A percentile compares a stretch with the other conserved stretches of the same genome.
Conservation (phyloP, 2,888 invertebrate genomes). For the Dryocosmus kuriphilus region DNA sequence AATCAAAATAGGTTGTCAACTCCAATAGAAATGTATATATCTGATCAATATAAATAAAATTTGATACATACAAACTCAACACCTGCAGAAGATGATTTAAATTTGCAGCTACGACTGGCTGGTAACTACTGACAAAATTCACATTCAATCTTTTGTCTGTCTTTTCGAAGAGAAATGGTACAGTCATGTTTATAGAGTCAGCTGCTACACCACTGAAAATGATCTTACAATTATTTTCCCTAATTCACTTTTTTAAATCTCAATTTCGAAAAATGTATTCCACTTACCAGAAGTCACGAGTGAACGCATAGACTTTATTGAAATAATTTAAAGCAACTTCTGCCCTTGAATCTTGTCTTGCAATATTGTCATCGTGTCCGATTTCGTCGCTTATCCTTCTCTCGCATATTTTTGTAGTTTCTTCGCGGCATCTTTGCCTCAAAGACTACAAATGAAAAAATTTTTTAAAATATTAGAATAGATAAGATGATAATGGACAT, state of each 20-base stretch:
- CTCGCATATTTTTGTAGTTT: conserved; percentile 53
- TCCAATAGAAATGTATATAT: conserved; percentile 33
- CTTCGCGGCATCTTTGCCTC: conserved; percentile 57
- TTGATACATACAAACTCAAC: conserved; percentile 63
- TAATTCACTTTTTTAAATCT: not conserved
- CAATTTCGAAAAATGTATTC: not conserved
- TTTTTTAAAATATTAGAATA: conserved; percentile 29
- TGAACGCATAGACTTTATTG: conserved; percentile 66
- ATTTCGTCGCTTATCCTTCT: conserved; percentile 59
- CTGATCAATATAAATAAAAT: conserved; percentile 30
- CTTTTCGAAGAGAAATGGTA: conserved; percentile 61
- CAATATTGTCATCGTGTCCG: conserved; percentile 52
- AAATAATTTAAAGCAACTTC: conserved; percentile 66
- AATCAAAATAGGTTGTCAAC: conserved; percentile 45
- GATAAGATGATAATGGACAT: not conserved
- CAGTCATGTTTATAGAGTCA: conserved; percentile 61
- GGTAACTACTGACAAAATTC: conserved; percentile 55
- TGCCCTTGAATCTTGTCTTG: conserved; percentile 62
- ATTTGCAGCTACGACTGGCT: conserved; percentile 64
- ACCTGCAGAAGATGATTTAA: conserved; percentile 63
- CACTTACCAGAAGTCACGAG: conserved; percentile 67
- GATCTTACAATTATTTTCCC: not conserved
- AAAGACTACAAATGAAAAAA: conserved; percentile 60
- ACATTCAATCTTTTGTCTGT: conserved; percentile 20
- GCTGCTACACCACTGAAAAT: conserved; percentile 65